These are phyloP conservation scores for Endomychus coccineus DNA, from an alignment of 2,888 invertebrate species.

Conservation along the genomic window DNA sequence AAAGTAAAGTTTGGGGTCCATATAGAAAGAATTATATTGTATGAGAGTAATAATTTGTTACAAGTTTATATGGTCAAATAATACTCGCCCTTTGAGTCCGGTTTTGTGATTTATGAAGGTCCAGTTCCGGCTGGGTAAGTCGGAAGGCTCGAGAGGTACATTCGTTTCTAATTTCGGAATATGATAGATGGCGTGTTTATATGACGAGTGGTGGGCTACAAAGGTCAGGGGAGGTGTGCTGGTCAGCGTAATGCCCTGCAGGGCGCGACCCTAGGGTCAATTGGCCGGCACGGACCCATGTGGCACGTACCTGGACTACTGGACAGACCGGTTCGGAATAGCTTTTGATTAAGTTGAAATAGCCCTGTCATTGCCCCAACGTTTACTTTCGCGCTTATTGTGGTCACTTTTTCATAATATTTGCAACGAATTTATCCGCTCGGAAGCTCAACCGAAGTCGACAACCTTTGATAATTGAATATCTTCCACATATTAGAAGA, in stretches of 20 bases:
- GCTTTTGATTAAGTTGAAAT: slow-evolving; percentile 33
- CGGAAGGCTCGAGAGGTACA: slow-evolving; percentile 21
- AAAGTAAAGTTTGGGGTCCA: no score
- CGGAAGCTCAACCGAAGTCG: no score
- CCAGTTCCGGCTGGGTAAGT: slow-evolving; percentile 7
- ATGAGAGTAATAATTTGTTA: no score
- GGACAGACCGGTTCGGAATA: slow-evolving; percentile 28
- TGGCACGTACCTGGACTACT: slow-evolving; percentile 17
- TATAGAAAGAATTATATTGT: no score
- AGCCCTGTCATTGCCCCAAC: slow-evolving; percentile 12
- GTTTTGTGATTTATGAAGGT: no score
- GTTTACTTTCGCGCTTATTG: slow-evolving; percentile 16
- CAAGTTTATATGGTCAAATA: no score
- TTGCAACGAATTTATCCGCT: no score
- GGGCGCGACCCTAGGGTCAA: slow-evolving; percentile 44
- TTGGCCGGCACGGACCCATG: slow-evolving; percentile 38
- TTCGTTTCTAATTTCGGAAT: slow-evolving; percentile 38
- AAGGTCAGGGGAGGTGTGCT: slow-evolving; percentile 45
- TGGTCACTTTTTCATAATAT: slow-evolving; percentile 15
- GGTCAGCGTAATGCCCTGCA: slow-evolving; percentile 40
- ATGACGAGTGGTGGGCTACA: slow-evolving; percentile 43
- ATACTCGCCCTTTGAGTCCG: no score
- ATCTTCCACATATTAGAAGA: no score
- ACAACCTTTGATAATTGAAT: no score
- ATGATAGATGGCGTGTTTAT: slow-evolving; percentile 46